Conservation (phyloP, 1,140 invertebrate species). For the Lineus longissimus region DNA sequence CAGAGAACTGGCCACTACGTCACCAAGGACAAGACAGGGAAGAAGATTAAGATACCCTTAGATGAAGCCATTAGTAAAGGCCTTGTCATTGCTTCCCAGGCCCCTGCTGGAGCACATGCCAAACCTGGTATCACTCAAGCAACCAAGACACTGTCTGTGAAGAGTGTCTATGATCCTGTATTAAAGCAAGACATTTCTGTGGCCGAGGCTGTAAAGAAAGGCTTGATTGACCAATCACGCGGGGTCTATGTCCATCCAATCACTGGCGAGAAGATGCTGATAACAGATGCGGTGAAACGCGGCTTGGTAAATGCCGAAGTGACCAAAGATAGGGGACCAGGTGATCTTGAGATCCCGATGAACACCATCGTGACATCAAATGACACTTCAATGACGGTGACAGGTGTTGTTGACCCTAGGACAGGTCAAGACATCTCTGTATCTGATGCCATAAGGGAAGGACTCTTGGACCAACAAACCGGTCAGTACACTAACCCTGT, state of each 20-base stretch:
- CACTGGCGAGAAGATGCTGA: constrained; percentile 69
- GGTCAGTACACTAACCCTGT: constrained; percentile 49
- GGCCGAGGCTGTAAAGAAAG: constrained; percentile 72
- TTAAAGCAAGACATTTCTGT: constrained; percentile 62
- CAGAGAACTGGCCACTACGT: constrained; percentile 60
- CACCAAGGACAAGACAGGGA: constrained; percentile 72
- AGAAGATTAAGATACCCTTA: constrained; percentile 41
- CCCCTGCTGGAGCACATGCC: neutral
- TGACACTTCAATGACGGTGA: constrained; percentile 76
- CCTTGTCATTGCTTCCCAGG: constrained; percentile 39
- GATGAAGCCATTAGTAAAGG: constrained; percentile 30
- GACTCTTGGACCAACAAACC: constrained; percentile 41
- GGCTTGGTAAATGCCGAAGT: constrained; percentile 69
- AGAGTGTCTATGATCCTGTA: constrained; percentile 67
- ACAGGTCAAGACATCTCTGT: constrained; percentile 46
- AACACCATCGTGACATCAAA: constrained; percentile 66
- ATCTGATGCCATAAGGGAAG: constrained; percentile 41
- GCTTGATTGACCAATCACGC: constrained; percentile 74
- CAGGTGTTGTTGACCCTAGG: constrained; percentile 59
- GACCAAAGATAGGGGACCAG: constrained; percentile 65
- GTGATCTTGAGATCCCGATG: constrained; percentile 62
- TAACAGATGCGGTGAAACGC: constrained; percentile 73
- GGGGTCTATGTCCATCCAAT: constrained; percentile 77
- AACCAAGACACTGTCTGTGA: constrained; percentile 49
- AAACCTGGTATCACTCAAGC: constrained; percentile 30